phyloP scores from a whole-genome alignment of 2,888 invertebrate species.

The Tinea pellionella region DNA sequence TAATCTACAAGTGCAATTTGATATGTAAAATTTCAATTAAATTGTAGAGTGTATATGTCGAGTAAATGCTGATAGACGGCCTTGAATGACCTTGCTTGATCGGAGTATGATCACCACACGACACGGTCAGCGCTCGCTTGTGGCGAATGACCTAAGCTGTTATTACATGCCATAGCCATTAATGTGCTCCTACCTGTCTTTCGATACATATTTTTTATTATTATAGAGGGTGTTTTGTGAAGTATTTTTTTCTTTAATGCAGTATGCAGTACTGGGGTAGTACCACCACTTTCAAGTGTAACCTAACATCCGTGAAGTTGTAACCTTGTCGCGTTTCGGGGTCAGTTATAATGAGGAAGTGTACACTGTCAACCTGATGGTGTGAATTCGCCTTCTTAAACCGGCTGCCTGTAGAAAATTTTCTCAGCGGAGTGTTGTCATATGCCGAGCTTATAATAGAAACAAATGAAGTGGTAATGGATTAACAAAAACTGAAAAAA shows the following conservation, averaged over 20 bases:
- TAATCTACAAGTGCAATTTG: neutral
- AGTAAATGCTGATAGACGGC: conserved; percentile 29
- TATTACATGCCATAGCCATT: neutral
- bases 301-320: too few relatives aligned
- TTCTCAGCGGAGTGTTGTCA: too few relatives aligned
- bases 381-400: too few relatives aligned
- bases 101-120: neutral
- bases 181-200: neutral
- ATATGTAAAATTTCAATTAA: neutral
- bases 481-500: neutral
- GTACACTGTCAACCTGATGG: too few relatives aligned
- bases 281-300: too few relatives aligned
- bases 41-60: neutral
- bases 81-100: conserved; percentile 54
- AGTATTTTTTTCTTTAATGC: too few relatives aligned
- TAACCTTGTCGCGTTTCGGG: too few relatives aligned
- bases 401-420: too few relatives aligned
- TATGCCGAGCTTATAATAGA: too few relatives aligned
- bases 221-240: neutral
- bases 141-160: conserved; percentile 4
- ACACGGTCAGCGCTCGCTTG: conserved; percentile 8
- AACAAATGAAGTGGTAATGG: too few relatives aligned
- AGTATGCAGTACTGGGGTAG: too few relatives aligned
- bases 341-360: too few relatives aligned
- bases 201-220: neutral